A percentile compares a stretch with the other conserved stretches of the same genome.
Evolutionary conservation across 2,888 invertebrate species (phyloP).

Genomic region (Schizaphis graminum): DNA sequence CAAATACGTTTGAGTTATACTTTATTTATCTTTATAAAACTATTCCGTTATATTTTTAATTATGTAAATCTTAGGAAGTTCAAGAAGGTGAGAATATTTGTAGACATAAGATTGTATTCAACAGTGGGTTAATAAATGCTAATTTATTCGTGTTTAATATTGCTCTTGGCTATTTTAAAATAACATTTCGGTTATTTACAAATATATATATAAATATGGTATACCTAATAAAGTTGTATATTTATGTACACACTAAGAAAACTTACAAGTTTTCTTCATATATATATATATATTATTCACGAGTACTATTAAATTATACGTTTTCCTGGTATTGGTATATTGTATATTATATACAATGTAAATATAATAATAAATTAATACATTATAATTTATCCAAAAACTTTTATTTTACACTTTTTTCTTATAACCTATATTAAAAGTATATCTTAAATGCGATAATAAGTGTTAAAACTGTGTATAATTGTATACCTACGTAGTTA

Average conservation of each 20-base stretch:
- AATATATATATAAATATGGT: not conserved
- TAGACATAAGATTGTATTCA: not conserved
- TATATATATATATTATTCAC: not conserved
- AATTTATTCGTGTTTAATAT: constrained; percentile 5
- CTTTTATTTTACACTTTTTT: not conserved
- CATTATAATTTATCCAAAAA: not conserved
- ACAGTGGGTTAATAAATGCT: not conserved
- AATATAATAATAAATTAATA: too few relatives aligned
- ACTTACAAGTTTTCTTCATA: not conserved
- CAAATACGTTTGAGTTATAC: not conserved
- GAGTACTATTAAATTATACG: not conserved
- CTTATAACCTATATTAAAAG: not conserved
- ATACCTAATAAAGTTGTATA: not conserved
- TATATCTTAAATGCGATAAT: not conserved
- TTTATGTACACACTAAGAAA: not conserved
- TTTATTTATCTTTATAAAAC: not conserved
- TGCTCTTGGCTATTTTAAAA: not conserved
- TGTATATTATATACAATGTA: not conserved
- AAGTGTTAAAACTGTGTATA: not conserved
- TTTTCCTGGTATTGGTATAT: not conserved
- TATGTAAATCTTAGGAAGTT: not conserved
- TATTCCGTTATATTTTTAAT: not conserved
- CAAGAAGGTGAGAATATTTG: not conserved
- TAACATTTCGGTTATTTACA: not conserved
- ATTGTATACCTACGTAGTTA: not conserved